Conservation (phyloP, 2,797 vertebrate species). For the Pangasius djambal region DNA sequence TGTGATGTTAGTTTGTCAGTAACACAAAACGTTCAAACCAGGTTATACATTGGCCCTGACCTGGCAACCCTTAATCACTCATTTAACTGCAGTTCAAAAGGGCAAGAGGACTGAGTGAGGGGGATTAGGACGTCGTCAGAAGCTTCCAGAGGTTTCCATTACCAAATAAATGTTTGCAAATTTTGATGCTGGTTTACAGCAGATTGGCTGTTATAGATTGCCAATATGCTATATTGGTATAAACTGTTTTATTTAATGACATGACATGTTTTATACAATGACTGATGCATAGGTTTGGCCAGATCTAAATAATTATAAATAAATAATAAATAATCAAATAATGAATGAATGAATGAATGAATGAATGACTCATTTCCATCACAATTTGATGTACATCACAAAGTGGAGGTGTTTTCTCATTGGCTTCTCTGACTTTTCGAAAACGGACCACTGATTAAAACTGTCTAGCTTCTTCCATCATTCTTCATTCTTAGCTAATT, state of each 20-base stretch:
- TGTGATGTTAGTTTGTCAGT: conserved; percentile 27
- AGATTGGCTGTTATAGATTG: background rate
- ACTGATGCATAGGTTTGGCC: background rate
- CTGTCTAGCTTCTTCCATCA: too few species aligned
- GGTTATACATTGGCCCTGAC: conserved; percentile 48
- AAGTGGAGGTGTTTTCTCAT: background rate
- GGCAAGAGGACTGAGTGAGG: background rate
- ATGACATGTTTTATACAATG: background rate
- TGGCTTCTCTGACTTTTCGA: too few species aligned
- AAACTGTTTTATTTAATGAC: background rate
- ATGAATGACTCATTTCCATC: background rate
- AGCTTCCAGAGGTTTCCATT: background rate
- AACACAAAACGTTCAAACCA: conserved; percentile 7
- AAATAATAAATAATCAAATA: background rate
- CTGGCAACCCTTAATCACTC: conserved; percentile 15
- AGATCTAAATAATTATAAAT: background rate
- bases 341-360: background rate
- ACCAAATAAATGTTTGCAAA: background rate
- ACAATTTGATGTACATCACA: background rate
- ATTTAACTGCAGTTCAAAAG: conserved; percentile 36
- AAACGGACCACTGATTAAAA: too few species aligned
- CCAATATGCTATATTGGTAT: too few species aligned
- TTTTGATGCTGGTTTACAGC: background rate
- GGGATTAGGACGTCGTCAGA: background rate
- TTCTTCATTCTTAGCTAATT: too few species aligned